Percentiles rank a stretch among this genome's conserved stretches.
Conservation (phyloP, 2,113 vertebrate genomes). For the Microcebus lehilahytsara region DNA sequence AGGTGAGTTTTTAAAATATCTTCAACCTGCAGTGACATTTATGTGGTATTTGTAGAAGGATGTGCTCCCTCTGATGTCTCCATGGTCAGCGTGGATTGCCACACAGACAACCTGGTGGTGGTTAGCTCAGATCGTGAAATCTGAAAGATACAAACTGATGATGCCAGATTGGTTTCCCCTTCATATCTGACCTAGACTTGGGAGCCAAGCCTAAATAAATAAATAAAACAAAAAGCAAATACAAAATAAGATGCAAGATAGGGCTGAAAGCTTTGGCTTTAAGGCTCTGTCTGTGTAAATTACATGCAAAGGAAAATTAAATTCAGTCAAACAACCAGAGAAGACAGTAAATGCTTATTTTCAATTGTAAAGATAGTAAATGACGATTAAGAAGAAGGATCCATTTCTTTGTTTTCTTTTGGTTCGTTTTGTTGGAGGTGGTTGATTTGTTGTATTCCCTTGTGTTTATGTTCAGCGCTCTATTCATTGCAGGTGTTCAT, state of each 20-base stretch:
- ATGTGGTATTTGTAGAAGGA: not conserved
- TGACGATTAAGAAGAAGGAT: not conserved
- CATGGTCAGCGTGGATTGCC: not conserved
- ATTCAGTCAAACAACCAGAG: not conserved
- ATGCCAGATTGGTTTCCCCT: not conserved
- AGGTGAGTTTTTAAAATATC: slow-evolving; percentile 47
- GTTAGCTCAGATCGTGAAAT: not conserved
- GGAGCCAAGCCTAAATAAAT: not conserved
- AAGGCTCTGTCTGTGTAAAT: not conserved
- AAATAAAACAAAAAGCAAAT: not conserved
- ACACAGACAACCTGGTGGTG: not conserved
- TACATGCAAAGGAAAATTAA: slow-evolving; percentile 8
- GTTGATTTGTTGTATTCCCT: not conserved
- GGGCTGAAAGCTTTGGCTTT: not conserved
- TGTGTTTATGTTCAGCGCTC: not conserved
- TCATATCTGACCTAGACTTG: not conserved
- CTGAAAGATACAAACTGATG: not conserved
- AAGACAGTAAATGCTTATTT: slow-evolving; percentile 4
- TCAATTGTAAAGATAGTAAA: not conserved
- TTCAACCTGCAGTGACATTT: not conserved
- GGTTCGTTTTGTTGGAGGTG: not conserved
- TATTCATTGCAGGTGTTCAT: not conserved
- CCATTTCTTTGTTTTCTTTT: not conserved
- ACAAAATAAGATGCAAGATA: not conserved
- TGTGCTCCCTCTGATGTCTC: not conserved